phyloP scores from a whole-genome alignment of 2,113 vertebrate species.

The Tachuris rubrigastra region DNA sequence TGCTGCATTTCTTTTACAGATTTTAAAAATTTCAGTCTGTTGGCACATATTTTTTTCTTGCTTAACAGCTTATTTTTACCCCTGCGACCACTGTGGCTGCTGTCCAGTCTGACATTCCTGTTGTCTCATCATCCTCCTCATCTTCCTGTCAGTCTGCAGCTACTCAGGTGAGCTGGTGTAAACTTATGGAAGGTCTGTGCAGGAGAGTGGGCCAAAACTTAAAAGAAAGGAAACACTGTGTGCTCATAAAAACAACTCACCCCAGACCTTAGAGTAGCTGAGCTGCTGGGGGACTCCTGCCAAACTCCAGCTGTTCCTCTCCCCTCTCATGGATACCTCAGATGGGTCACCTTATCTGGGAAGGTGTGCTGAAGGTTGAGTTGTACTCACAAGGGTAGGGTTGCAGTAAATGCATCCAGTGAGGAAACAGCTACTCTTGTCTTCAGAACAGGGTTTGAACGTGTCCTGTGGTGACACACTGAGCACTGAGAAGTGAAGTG shows the following conservation, averaged over 20 bases:
- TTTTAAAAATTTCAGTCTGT: not conserved
- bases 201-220: not conserved
- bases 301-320: not conserved
- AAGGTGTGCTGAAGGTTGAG: not conserved
- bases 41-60: not conserved
- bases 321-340: not conserved
- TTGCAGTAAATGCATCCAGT: not conserved
- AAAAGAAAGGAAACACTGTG: not conserved
- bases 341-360: not conserved
- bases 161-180: constrained; percentile 82
- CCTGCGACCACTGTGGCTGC: constrained; percentile 90
- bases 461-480: not conserved
- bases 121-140: constrained; percentile 80
- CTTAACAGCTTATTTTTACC: constrained; percentile 90
- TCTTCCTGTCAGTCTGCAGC: constrained; percentile 85
- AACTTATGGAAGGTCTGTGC: not conserved
- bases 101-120: constrained; percentile 90
- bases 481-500: not conserved
- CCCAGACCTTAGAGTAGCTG: not conserved
- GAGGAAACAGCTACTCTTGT: not conserved
- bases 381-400: not conserved
- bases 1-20: not conserved
- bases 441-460: not conserved
- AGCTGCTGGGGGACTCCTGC: not conserved
- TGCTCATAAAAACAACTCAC: not conserved